Conservation (phyloP, 2,888 invertebrate genomes). For the Diaphora mendica region DNA sequence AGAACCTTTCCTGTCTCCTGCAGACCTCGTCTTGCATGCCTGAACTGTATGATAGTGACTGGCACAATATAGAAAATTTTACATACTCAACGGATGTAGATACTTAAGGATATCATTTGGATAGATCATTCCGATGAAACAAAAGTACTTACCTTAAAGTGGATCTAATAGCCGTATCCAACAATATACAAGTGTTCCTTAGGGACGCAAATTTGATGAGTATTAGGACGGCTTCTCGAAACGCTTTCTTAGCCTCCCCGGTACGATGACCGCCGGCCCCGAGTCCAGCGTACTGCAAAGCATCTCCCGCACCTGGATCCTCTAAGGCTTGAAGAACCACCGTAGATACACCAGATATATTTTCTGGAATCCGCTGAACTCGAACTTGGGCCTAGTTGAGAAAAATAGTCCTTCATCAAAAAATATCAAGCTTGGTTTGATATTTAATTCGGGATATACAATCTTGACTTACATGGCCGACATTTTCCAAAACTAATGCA, state of each 20-base stretch:
- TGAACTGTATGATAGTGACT: not conserved
- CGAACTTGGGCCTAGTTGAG: conserved; percentile 76
- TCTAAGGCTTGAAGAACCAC: conserved; percentile 73
- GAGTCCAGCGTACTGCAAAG: conserved; percentile 73
- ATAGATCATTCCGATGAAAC: not conserved
- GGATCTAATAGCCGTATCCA: conserved; percentile 73
- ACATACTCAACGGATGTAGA: not conserved
- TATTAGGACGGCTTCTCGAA: conserved; percentile 71
- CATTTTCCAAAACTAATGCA: conserved; percentile 79
- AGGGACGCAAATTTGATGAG: conserved; percentile 84
- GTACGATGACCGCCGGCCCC: conserved; percentile 80
- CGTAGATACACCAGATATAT: conserved; percentile 78
- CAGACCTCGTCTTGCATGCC: not conserved
- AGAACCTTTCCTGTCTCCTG: not conserved
- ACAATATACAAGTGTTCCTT: conserved; percentile 72
- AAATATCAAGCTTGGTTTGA: not conserved
- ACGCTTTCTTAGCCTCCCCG: conserved; percentile 76
- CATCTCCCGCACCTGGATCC: conserved; percentile 68
- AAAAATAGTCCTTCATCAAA: not conserved
- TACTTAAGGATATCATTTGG: not conserved
- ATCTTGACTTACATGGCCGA: conserved; percentile 69
- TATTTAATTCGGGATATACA: not conserved
- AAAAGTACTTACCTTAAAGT: conserved; percentile 79
- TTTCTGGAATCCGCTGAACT: conserved; percentile 73
- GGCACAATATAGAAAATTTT: not conserved